Base-by-base conservation (phyloP, 2,113 vertebrate genomes). In the Mobula birostris region DNA sequence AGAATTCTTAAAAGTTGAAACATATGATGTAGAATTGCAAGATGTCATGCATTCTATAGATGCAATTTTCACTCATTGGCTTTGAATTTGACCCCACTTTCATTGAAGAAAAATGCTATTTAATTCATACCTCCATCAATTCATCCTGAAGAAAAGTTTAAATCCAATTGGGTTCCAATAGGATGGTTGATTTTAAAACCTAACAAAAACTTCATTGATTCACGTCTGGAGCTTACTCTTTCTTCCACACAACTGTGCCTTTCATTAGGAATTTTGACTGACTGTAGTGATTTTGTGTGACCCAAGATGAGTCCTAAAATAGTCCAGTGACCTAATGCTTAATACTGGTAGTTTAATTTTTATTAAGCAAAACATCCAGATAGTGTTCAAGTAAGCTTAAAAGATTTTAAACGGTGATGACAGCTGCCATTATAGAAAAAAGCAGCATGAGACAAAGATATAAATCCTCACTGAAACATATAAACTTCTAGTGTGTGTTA, bases 181-280 rank as follows among this genome's bases (percentile, higher is more conserved):
- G 21, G 36, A 93, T 93, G 94, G 93, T 93, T 85, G 94, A 92
- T 92, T 82, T 76, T 85, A 63, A 15, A 94, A 92, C 56, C 94
- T 95, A 95, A 32, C 94, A 95, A 95, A 94, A 94, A 96, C 95
- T 94, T 94, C 94, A 95, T 95, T 95, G 94, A 95, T 96, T 94
- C 95, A 91, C 63, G 80, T 90, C 80, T 93, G 56, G 94, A 94
- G 27, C 70, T 92, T 94, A 94, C 70, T 87, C 94, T 83, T 63
- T 68, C 68, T 95, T 95, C 94, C 82, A 74, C 32, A 92, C 76
- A 66, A 94, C 91, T 9, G 40, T 48, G 36, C 5, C n/a, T 94
- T 94, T 94, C 61, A 27, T 15, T 29, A 66, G 80, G 94, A 96
- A 94, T 0, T 19, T 68, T 94, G 82, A 95, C 94, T 36, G 19